phyloP scores from a whole-genome alignment of 2,797 vertebrate genomes.

The Balearica regulorum region DNA sequence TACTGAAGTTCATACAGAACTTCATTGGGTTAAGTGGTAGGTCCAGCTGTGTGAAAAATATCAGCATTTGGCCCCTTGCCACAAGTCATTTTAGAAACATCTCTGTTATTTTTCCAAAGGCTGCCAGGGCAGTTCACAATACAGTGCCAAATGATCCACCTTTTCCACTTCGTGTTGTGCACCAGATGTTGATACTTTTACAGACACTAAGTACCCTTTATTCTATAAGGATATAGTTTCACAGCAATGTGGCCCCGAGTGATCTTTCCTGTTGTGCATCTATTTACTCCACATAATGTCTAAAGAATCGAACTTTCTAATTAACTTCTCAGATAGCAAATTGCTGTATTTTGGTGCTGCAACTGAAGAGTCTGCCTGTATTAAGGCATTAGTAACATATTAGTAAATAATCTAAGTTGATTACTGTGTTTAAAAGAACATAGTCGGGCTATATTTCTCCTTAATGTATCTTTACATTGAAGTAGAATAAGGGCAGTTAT shows the following conservation, averaged over 20 bases:
- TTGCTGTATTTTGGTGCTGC: not conserved
- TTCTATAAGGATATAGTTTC: not conserved
- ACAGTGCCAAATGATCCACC: not conserved
- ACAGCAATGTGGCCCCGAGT: not conserved
- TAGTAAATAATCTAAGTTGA: not conserved
- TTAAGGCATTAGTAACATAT: not conserved
- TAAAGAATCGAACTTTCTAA: not conserved
- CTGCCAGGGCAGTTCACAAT: not conserved
- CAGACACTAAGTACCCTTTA: not conserved
- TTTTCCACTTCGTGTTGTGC: not conserved
- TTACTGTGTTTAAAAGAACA: not conserved
- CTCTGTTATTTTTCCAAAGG: slow-evolving; percentile 8
- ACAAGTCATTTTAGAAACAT: slow-evolving; percentile 2
- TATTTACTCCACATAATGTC: not conserved
- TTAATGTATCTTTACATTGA: not conserved
- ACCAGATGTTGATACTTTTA: slow-evolving; percentile 14
- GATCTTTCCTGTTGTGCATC: not conserved
- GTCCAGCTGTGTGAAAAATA: slow-evolving; percentile 27
- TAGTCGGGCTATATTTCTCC: not conserved
- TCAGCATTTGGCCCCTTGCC: slow-evolving; percentile 1
- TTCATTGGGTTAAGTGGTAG: slow-evolving; percentile 14
- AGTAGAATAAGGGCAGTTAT: not conserved
- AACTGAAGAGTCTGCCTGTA: not conserved
- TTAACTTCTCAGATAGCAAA: not conserved
- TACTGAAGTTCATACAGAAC: not conserved